Base-by-base conservation (phyloP, 2,113 vertebrate genomes). In the Narcine bancroftii region DNA sequence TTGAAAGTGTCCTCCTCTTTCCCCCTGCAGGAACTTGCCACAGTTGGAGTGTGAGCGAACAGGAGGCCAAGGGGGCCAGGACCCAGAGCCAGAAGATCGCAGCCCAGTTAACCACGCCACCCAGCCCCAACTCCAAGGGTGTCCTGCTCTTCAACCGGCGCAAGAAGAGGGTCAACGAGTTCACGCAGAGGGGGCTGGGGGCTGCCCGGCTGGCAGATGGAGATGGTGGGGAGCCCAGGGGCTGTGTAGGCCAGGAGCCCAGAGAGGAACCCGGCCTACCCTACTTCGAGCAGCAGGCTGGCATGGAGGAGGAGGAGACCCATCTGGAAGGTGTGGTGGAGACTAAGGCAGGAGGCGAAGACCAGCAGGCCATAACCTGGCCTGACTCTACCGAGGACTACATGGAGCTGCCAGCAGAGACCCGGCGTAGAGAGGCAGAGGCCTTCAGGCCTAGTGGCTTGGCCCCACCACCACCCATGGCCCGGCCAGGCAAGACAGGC, bases 61-160 rank as follows among this genome's bases (percentile, higher is more conserved):
- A 97, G 94, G 98, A 98, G 93, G 95, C 98, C 92, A 98, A 97
- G 92, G 98, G 99, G 94, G 98, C 97, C 2, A 97, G 97, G 36
- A 96, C 96, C 0, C 95, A 95, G 93, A 99, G 98, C 94, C 98
- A 96, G 93, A 96, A 97, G 95, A 98, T 99, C 0, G 98, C 97
- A 0, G 96, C 97, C 13, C 98, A 99, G 95, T 96, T 99, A 93
- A 98, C 96, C 79, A 95, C 98, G 53, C 97, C 97, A 0, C 97
- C 97, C 11, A 95, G 96, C 94, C 95, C 97, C 94, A 97, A 95
- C 94, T 99, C 99, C 92, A 97, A 97, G 76, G 99, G 99, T 0
- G 98, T 98, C 36, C 97, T 98, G 94, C 97, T 99, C 92, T 99
- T 99, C 95, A 96, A 98, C 94, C 95, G 97, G 29, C 97, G 98